Conservation (phyloP, 2,888 invertebrate species). For the Sarcophaga subvicina region DNA sequence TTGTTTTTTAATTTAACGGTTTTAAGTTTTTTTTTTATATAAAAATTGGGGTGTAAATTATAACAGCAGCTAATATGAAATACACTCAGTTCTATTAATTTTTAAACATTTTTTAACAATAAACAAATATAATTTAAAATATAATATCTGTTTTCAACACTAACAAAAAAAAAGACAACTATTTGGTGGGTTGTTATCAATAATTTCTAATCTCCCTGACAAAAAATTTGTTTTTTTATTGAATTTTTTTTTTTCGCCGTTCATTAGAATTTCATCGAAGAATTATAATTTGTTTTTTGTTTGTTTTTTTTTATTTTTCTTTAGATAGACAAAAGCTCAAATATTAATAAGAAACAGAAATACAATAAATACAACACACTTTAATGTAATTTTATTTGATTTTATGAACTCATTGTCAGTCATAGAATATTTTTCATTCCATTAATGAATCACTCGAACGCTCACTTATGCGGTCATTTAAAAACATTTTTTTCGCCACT, state of each 20-base stretch:
- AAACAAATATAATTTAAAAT: slow-evolving; percentile 40
- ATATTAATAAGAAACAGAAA: not conserved
- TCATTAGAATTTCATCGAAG: slow-evolving; percentile 7
- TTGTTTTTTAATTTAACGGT: not conserved
- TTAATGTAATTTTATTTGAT: slow-evolving; percentile 32
- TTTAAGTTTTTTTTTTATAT: not conserved
- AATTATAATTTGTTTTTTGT: slow-evolving; percentile 10
- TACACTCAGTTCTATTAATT: slow-evolving; percentile 32
- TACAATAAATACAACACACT: slow-evolving; percentile 21
- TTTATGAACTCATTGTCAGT: slow-evolving; percentile 56
- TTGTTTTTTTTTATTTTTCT: slow-evolving; percentile 30
- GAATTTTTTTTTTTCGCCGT: not conserved
- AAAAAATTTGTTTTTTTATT: slow-evolving; percentile 10
- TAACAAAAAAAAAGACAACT: slow-evolving; percentile 45
- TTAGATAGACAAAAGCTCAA: slow-evolving; percentile 25
- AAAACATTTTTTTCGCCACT: not conserved
- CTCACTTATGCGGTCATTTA: not conserved
- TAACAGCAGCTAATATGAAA: slow-evolving; percentile 50
- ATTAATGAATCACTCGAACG: slow-evolving; percentile 49
- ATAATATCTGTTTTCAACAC: slow-evolving; percentile 22
- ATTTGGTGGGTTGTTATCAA: slow-evolving; percentile 38
- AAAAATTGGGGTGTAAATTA: slow-evolving; percentile 27
- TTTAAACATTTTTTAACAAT: slow-evolving; percentile 23
- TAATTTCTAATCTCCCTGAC: slow-evolving; percentile 43
- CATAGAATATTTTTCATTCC: slow-evolving; percentile 34